Conservation (phyloP, 2,113 vertebrate species). For the Rafetus swinhoei region DNA sequence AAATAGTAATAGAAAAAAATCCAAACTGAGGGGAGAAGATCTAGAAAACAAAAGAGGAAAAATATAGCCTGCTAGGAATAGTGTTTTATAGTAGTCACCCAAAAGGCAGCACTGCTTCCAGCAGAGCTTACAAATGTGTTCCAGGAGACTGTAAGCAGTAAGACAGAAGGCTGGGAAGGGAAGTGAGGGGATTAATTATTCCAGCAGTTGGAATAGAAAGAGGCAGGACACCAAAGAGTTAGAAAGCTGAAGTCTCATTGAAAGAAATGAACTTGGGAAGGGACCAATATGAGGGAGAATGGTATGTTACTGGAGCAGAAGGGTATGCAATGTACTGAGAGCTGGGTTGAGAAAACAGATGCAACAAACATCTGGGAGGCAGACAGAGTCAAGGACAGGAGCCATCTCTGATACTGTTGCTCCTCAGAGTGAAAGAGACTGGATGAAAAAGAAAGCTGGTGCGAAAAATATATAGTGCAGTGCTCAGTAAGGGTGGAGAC, state of each 20-base stretch:
- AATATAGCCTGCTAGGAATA: neutral
- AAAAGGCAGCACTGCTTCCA: neutral
- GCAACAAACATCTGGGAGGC: neutral
- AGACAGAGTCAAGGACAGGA: accelerated
- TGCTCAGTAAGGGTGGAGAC: neutral
- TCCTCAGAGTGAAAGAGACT: neutral
- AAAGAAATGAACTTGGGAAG: neutral
- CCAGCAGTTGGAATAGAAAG: neutral
- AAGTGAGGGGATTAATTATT: neutral
- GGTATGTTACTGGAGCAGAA: neutral
- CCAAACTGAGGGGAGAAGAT: neutral
- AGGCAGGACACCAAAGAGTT: neutral
- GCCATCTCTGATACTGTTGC: neutral
- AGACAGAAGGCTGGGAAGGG: neutral
- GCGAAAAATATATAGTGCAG: neutral
- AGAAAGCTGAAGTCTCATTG: neutral
- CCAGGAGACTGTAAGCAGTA: neutral
- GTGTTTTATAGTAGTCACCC: neutral
- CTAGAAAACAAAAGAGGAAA: neutral
- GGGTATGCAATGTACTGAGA: neutral
- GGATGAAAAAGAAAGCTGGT: conserved; percentile 2
- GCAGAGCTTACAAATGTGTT: neutral
- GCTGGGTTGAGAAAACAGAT: neutral
- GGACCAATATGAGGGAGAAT: neutral
- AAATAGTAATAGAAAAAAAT: neutral